phyloP scores from a whole-genome alignment of 2,113 vertebrate genomes.

The Cygnus buccinator region DNA sequence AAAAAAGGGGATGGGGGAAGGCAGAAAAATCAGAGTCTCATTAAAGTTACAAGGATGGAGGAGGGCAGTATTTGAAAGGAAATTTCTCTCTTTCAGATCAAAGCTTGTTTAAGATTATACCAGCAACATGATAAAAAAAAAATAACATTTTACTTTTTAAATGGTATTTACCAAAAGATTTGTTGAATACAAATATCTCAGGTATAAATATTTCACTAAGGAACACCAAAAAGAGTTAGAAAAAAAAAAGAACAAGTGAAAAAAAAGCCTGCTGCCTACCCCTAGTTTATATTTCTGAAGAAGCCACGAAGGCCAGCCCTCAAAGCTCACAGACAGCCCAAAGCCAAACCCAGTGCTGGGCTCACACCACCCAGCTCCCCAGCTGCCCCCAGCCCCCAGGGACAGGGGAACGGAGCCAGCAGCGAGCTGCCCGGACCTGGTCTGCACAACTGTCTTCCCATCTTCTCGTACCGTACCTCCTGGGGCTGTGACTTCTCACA shows the following conservation, averaged over 20 bases:
- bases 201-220: not conserved
- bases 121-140: accelerated
- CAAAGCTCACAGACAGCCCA: not conserved
- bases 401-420: accelerated
- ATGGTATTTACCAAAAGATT: accelerated
- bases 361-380: not conserved
- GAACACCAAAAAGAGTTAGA: not conserved
- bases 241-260: no score
- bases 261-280: not conserved
- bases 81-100: not conserved
- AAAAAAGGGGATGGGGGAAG: not conserved
- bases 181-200: not conserved
- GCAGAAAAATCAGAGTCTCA: not conserved
- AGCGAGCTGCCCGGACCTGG: accelerated
- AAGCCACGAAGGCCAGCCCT: not conserved
- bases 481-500: not conserved
- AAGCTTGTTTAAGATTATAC: not conserved
- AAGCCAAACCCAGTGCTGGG: accelerated
- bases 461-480: no score
- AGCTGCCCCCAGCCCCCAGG: not conserved
- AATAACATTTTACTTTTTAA: not conserved
- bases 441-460: not conserved
- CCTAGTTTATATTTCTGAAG: not conserved
- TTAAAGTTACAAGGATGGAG: not conserved
- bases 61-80: not conserved